phyloP scores from a whole-genome alignment of 2,888 invertebrate genomes.

The Apomyelois bistriatella region DNA sequence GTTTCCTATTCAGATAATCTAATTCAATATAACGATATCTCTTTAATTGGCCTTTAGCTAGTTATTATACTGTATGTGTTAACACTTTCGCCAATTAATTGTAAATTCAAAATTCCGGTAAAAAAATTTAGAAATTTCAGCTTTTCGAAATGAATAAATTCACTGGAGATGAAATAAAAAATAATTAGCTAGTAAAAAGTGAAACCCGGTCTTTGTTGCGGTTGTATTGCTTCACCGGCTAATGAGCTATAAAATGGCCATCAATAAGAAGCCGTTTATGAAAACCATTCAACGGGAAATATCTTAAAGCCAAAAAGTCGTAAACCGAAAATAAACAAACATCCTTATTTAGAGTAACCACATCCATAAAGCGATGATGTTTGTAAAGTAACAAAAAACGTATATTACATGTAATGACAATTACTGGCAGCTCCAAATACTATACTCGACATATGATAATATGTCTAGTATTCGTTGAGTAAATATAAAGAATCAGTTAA shows the following conservation, averaged over 20 bases:
- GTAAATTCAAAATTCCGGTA: neutral
- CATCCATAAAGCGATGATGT: neutral
- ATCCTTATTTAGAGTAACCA: neutral
- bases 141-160: neutral
- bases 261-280: constrained; percentile 4
- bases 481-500: too few species aligned
- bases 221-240: constrained; percentile 15
- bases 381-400: neutral
- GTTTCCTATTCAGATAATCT: too few species aligned
- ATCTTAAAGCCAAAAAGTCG: constrained; percentile 3
- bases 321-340: constrained; percentile 9
- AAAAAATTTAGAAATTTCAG: constrained; percentile 6
- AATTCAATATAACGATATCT: too few species aligned
- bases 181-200: constrained; percentile 18
- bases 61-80: neutral
- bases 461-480: too few species aligned
- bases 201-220: constrained; percentile 16
- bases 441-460: too few species aligned
- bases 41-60: neutral
- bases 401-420: neutral
- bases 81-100: constrained; percentile 8
- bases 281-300: constrained; percentile 11
- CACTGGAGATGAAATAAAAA: neutral
- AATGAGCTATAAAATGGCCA: constrained; percentile 23
- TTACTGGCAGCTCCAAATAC: neutral